Conservation (phyloP, 2,113 vertebrate species). For the Coturnix japonica region DNA sequence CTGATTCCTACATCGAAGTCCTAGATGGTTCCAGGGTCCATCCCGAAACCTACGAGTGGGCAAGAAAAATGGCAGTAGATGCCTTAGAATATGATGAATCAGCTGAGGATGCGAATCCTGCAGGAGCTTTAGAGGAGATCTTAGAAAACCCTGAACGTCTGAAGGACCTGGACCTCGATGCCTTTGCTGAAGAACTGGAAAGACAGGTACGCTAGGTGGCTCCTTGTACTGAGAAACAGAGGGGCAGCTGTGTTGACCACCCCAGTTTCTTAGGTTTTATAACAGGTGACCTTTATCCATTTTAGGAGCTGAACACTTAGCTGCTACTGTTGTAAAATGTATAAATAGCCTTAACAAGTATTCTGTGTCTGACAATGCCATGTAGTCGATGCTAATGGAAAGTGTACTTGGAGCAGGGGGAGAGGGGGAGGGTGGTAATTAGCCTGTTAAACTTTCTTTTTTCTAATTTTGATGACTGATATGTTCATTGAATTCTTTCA, state of each 20-base stretch:
- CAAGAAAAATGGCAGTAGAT: slow-evolving; percentile 98
- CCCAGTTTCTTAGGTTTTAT: background rate
- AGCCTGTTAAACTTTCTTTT: background rate
- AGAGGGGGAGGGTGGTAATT: background rate
- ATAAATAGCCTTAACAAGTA: background rate
- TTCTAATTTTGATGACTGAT: background rate
- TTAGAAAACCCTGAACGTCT: slow-evolving; percentile 96
- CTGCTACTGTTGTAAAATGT: background rate
- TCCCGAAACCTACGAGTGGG: slow-evolving; percentile 98
- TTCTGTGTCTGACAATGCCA: background rate
- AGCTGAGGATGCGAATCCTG: slow-evolving; percentile 97
- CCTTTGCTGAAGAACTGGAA: slow-evolving; percentile 97
- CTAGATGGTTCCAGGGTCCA: slow-evolving; percentile 97
- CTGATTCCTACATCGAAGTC: slow-evolving; percentile 98
- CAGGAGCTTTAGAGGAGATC: slow-evolving; percentile 96
- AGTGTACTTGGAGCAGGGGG: background rate
- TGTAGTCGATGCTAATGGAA: background rate
- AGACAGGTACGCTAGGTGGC: slow-evolving; percentile 87
- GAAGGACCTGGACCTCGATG: slow-evolving; percentile 96
- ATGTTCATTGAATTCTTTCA: background rate
- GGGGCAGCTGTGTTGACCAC: background rate
- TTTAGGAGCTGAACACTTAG: background rate
- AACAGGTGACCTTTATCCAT: background rate
- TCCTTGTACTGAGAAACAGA: background rate
- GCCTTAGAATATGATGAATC: slow-evolving; percentile 97